Percentiles rank a stretch among this genome's conserved stretches.
phyloP scores from a whole-genome alignment of 2,888 invertebrate species.

The Campopleginae sp. region DNA sequence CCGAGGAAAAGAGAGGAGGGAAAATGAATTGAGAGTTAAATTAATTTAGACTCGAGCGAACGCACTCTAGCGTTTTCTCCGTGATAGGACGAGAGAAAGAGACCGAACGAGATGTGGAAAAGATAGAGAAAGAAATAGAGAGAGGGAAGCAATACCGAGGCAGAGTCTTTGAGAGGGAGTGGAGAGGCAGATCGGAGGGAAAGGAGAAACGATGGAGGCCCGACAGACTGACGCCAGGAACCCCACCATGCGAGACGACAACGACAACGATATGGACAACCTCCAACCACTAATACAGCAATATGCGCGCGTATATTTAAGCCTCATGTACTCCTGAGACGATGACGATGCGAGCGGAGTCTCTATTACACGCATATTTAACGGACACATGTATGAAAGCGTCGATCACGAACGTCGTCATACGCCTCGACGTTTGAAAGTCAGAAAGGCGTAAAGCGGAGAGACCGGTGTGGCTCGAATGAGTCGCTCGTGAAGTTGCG shows the following conservation, averaged over 20 bases:
- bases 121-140: constrained; percentile 32
- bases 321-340: constrained; percentile 22
- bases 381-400: not conserved
- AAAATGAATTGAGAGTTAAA: constrained; percentile 17
- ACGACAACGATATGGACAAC: constrained; percentile 49
- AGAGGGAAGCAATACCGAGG: constrained; percentile 56
- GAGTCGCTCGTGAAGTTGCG: not conserved
- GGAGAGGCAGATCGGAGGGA: constrained; percentile 64
- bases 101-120: constrained; percentile 44
- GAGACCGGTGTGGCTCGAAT: not conserved
- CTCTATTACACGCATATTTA: constrained; percentile 44
- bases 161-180: constrained; percentile 31
- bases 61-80: constrained; percentile 9
- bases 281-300: constrained; percentile 27
- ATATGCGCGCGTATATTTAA: constrained; percentile 36
- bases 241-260: constrained; percentile 77
- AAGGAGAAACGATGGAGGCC: constrained; percentile 76
- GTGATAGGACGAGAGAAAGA: constrained; percentile 22
- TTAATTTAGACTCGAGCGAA: constrained; percentile 14
- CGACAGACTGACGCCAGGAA: constrained; percentile 81
- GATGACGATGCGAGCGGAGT: constrained; percentile 44
- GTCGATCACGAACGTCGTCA: not conserved
- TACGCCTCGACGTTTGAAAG: not conserved
- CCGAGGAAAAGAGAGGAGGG: not conserved
- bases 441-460: not conserved